Conservation (phyloP, 2,888 invertebrate species). For the Cryptus armator region DNA sequence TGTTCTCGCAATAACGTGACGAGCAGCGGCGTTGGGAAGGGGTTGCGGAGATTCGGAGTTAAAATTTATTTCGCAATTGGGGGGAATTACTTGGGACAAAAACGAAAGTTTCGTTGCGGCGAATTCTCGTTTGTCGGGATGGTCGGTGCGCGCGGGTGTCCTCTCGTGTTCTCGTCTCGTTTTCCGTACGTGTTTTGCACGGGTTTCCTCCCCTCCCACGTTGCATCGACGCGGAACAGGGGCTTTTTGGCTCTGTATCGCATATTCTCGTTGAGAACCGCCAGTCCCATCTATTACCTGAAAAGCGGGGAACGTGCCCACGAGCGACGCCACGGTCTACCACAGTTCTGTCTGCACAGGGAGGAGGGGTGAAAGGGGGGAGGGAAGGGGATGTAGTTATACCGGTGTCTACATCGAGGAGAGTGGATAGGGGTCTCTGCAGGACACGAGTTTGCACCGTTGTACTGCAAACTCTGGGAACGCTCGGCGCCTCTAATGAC, state of each 20-base stretch:
- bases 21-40: not conserved
- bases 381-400: not conserved
- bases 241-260: not conserved
- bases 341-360: not conserved
- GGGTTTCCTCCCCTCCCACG: not conserved
- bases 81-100: not conserved
- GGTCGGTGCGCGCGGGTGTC: not conserved
- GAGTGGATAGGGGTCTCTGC: conserved; percentile 1
- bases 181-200: conserved; percentile 21
- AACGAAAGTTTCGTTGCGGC: not conserved
- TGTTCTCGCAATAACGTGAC: not conserved
- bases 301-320: conserved; percentile 16
- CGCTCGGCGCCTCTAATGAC: conserved; percentile 48
- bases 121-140: not conserved
- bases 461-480: conserved; percentile 28
- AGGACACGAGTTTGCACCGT: conserved; percentile 50
- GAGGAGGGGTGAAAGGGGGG: no score
- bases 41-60: not conserved
- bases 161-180: not conserved
- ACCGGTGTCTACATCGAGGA: conserved; percentile 9
- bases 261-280: conserved; percentile 11
- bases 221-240: not conserved
- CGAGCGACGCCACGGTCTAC: not conserved
- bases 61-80: not conserved
- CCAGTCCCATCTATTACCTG: conserved; percentile 31